Percentiles rank a stretch among this genome's conserved stretches.
Evolutionary conservation across 2,888 invertebrate genomes (phyloP).

Genomic region (Cerceris rybyensis): DNA sequence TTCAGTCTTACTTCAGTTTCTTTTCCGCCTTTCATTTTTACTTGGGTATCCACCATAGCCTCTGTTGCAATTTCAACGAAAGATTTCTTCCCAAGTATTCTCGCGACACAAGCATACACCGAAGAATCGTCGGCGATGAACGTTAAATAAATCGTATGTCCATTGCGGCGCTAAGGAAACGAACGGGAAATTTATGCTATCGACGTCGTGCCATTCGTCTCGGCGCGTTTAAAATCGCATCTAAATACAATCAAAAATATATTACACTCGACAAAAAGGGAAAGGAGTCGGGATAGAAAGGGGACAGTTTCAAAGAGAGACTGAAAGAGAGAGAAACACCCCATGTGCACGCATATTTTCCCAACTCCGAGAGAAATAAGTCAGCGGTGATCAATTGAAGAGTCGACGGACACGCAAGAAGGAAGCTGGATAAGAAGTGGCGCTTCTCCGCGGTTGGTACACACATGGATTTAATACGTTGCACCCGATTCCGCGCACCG

Average conservation of each 20-base stretch:
- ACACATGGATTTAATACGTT: conserved; percentile 13
- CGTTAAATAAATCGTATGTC: conserved; percentile 31
- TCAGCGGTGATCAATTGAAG: conserved; percentile 52
- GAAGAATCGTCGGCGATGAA: conserved; percentile 16
- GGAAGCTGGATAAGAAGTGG: conserved; percentile 3
- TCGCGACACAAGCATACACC: not conserved
- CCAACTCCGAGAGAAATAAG: conserved; percentile 21
- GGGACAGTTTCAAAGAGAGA: not conserved
- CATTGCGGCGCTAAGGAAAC: not conserved
- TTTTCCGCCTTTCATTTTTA: too few species aligned
- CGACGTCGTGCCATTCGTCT: conserved; percentile 1
- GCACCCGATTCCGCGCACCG: conserved; percentile 17
- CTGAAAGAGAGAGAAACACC: too few species aligned
- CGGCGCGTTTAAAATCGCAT: conserved; percentile 37
- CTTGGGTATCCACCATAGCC: not conserved
- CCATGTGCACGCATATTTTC: conserved; percentile 30
- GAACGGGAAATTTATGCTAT: not conserved
- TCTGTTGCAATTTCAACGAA: not conserved
- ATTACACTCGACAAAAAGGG: conserved; percentile 28
- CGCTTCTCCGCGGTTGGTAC: conserved; percentile 14
- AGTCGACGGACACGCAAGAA: conserved; percentile 38
- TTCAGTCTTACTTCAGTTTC: too few species aligned
- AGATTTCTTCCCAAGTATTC: not conserved
- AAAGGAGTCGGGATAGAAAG: conserved; percentile 18
- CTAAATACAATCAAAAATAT: conserved; percentile 42